Conservation (phyloP, 2,888 invertebrate species). For the Carabus problematicus region DNA sequence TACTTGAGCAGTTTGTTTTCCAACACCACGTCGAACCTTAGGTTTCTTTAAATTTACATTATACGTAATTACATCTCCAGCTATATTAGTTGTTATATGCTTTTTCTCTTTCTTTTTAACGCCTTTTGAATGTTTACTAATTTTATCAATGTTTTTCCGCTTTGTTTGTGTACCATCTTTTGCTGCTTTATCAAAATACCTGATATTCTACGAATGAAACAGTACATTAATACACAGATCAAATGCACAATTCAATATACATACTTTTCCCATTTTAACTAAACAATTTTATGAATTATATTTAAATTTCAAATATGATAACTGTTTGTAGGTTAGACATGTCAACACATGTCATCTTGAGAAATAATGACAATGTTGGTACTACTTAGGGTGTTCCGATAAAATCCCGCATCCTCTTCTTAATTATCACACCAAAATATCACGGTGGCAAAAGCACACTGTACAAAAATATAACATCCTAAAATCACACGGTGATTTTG, state of each 20-base stretch:
- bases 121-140: conserved; percentile 16
- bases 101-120: conserved; percentile 19
- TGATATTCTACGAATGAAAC: conserved; percentile 32
- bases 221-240: conserved; percentile 2
- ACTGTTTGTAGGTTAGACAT: conserved; percentile 5
- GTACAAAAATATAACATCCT: too few species aligned
- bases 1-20: background rate
- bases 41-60: conserved; percentile 44
- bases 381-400: too few species aligned
- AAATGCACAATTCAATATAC: conserved; percentile 2
- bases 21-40: conserved; percentile 48
- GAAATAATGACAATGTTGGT: conserved; percentile 1
- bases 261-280: conserved; percentile 40
- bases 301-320: background rate
- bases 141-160: conserved; percentile 17
- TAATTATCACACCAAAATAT: too few species aligned
- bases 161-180: conserved; percentile 10
- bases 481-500: too few species aligned
- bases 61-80: conserved; percentile 28
- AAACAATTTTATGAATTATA: background rate
- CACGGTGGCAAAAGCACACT: too few species aligned
- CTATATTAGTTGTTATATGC: background rate
- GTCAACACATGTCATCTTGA: conserved; percentile 10
- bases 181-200: conserved; percentile 41
- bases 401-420: too few species aligned